A percentile compares a stretch with the other conserved stretches of the same genome.
These are phyloP conservation scores for Leguminivora glycinivorella DNA, from an alignment of 1,140 invertebrate genomes.

Conservation along the genomic window DNA sequence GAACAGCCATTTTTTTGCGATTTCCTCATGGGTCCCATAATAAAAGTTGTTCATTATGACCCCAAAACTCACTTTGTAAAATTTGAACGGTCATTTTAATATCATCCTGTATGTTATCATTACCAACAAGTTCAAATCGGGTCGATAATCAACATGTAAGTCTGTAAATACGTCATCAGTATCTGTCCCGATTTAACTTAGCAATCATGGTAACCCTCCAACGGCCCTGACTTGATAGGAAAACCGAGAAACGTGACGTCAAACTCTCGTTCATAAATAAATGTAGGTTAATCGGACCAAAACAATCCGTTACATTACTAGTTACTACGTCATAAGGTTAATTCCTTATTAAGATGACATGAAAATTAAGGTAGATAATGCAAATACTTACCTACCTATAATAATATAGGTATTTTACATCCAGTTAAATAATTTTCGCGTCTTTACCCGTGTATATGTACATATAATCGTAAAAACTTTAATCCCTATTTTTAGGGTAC, in stretches of 20 bases:
- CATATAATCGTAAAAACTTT: too few species aligned
- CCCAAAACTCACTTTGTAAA: too few species aligned
- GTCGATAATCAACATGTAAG: neutral
- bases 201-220: conserved; percentile 13
- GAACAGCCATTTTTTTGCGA: too few species aligned
- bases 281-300: conserved; percentile 69
- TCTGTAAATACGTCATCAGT: neutral
- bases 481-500: too few species aligned
- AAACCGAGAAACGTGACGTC: conserved; percentile 77
- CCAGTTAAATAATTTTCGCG: too few species aligned
- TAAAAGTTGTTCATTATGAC: too few species aligned
- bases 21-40: too few species aligned
- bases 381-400: neutral
- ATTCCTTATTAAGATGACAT: neutral
- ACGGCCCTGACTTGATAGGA: conserved; percentile 70
- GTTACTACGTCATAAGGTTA: neutral
- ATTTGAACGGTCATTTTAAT: too few species aligned
- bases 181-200: neutral
- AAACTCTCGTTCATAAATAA: conserved; percentile 64
- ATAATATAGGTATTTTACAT: too few species aligned
- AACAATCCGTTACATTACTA: conserved; percentile 44
- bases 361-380: neutral
- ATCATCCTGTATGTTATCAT: too few species aligned
- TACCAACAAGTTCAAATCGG: neutral
- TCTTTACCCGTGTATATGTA: too few species aligned